Percentiles rank a stretch among this genome's conserved stretches.
Conservation (phyloP, 2,888 invertebrate species). For the Cyrtodaria siliqua region DNA sequence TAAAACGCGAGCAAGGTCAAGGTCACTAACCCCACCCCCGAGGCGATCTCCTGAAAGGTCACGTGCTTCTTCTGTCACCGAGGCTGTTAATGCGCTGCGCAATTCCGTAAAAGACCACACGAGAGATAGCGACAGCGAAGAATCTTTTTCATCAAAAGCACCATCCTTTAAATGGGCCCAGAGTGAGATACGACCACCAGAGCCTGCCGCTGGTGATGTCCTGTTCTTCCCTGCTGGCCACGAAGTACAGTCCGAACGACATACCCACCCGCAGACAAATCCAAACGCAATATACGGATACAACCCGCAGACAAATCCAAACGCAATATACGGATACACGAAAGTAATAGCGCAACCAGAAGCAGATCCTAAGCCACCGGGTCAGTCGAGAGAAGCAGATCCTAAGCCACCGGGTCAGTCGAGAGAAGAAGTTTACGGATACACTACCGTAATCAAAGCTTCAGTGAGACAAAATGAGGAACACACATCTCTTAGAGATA, state of each 20-base stretch:
- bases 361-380: no score
- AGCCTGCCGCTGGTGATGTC: constrained; percentile 58
- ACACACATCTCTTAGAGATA: background rate
- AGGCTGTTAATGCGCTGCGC: constrained; percentile 47
- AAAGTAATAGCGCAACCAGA: constrained; percentile 23
- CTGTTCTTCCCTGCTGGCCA: constrained; percentile 53
- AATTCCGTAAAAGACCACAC: no score
- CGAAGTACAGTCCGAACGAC: constrained; percentile 8
- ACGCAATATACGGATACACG: constrained; percentile 46
- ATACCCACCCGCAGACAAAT: constrained; percentile 2
- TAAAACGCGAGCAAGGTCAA: constrained; percentile 7
- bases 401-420: no score
- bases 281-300: constrained; percentile 33
- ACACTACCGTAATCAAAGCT: constrained; percentile 31
- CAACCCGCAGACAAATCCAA: constrained; percentile 9
- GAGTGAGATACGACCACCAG: constrained; percentile 35
- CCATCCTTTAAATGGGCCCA: constrained; percentile 44
- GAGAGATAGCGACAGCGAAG: constrained; percentile 27
- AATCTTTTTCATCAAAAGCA: constrained; percentile 35
- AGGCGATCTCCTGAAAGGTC: constrained; percentile 30
- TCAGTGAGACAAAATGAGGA: constrained; percentile 8
- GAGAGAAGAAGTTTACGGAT: constrained; percentile 14
- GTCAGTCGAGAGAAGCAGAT: background rate
- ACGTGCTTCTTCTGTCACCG: constrained; percentile 52
- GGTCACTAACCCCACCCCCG: constrained; percentile 1